A percentile compares a stretch with the other conserved stretches of the same genome.
Conservation (phyloP, 2,797 vertebrate genomes). For the Brachyalestes nurse region DNA sequence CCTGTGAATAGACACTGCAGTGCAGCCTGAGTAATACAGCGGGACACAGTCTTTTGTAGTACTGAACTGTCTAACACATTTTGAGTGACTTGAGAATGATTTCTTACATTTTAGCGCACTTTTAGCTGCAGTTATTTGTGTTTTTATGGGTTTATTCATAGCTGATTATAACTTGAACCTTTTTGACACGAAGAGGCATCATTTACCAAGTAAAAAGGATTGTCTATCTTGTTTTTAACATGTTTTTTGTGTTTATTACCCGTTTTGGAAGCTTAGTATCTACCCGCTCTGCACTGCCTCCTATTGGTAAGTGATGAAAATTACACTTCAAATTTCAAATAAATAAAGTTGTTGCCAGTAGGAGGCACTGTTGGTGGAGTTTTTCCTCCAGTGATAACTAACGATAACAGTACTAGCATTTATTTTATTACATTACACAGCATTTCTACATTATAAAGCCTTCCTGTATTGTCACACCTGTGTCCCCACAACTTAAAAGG, state of each 20-base stretch:
- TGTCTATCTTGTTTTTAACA: not conserved
- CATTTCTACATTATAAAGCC: not conserved
- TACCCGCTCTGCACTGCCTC: not conserved
- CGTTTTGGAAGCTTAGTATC: too few species aligned
- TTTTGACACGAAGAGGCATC: not conserved
- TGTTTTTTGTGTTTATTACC: not conserved
- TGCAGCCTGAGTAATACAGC: slow-evolving; percentile 43
- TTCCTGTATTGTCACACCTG: not conserved
- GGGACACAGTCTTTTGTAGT: slow-evolving; percentile 42
- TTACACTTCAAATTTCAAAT: not conserved
- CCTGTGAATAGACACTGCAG: slow-evolving; percentile 47
- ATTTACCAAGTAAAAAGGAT: not conserved
- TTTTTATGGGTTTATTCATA: too few species aligned
- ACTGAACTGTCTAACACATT: not conserved
- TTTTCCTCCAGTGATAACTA: not conserved
- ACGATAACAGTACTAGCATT: not conserved
- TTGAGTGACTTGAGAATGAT: not conserved
- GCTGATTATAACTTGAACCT: too few species aligned
- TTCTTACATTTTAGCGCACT: not conserved
- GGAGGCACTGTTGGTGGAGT: not conserved
- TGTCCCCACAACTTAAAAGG: too few species aligned
- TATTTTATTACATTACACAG: too few species aligned
- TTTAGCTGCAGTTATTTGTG: not conserved
- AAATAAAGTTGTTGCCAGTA: not conserved
- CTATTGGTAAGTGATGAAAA: not conserved